Conservation (phyloP, 2,888 invertebrate genomes). For the Neelides folsomi region DNA sequence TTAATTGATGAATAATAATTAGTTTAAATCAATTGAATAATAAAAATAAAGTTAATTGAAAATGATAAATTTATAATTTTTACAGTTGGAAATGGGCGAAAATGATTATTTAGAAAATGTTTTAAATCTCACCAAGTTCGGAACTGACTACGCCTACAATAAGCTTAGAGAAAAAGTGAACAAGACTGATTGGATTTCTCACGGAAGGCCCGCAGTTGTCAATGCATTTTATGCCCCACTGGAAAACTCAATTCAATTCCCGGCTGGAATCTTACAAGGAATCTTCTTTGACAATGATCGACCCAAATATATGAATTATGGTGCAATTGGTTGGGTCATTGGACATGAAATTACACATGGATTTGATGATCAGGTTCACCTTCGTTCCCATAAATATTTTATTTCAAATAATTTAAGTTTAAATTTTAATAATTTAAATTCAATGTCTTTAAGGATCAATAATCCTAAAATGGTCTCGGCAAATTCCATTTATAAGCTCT, state of each 20-base stretch:
- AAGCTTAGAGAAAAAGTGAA: conserved; percentile 64
- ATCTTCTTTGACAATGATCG: conserved; percentile 77
- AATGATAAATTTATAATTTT: conserved; percentile 11
- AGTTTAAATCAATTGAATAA: too few relatives aligned
- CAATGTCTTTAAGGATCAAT: too few relatives aligned
- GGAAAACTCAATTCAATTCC: conserved; percentile 81
- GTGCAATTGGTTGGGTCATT: conserved; percentile 79
- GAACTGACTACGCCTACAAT: conserved; percentile 63
- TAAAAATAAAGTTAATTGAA: too few relatives aligned
- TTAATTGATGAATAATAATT: too few relatives aligned
- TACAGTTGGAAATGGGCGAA: conserved; percentile 55
- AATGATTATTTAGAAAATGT: conserved; percentile 61
- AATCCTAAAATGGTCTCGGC: too few relatives aligned
- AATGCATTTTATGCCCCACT: conserved; percentile 75
- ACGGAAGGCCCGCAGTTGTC: conserved; percentile 71
- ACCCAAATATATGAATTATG: conserved; percentile 83
- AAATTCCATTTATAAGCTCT: too few relatives aligned
- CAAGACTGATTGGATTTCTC: conserved; percentile 73
- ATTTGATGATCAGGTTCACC: conserved; percentile 32
- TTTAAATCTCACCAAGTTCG: conserved; percentile 62
- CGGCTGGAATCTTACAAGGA: conserved; percentile 84
- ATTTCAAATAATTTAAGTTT: too few relatives aligned
- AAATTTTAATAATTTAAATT: too few relatives aligned
- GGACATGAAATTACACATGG: conserved; percentile 75
- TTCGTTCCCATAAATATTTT: too few relatives aligned